A percentile compares a stretch with the other conserved stretches of the same genome.
phyloP scores from a whole-genome alignment of 2,113 vertebrate species.

The Thamnophis sirtalis region DNA sequence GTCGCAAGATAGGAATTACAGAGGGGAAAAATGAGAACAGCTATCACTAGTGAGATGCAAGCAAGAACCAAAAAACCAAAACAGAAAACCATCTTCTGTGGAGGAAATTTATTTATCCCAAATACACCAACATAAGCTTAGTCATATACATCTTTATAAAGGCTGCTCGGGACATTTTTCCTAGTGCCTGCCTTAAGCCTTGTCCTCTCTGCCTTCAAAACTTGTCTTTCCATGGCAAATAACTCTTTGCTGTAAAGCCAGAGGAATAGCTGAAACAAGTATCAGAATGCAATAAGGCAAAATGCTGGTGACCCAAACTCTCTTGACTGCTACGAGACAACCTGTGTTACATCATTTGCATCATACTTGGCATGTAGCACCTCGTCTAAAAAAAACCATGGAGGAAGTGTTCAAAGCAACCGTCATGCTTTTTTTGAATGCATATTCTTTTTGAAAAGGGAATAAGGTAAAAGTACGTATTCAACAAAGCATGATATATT shows the following conservation, averaged over 20 bases:
- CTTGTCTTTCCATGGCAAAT: neutral
- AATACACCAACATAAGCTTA: neutral
- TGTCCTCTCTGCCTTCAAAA: neutral
- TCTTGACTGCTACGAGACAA: neutral
- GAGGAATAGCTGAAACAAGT: neutral
- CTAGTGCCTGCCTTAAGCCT: neutral
- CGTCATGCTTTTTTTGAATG: neutral
- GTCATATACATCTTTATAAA: neutral
- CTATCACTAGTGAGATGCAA: neutral
- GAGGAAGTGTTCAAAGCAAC: neutral
- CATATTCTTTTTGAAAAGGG: neutral
- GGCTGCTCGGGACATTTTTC: neutral
- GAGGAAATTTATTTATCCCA: neutral
- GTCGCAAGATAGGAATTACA: neutral
- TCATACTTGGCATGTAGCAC: neutral
- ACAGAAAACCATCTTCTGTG: neutral
- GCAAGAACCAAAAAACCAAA: neutral
- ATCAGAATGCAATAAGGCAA: neutral
- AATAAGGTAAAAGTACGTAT: too few relatives aligned
- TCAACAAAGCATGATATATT: too few relatives aligned
- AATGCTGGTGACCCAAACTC: neutral
- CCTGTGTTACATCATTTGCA: neutral
- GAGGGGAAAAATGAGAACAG: neutral
- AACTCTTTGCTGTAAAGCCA: neutral
- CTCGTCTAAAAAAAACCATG: neutral